Evolutionary conservation across 2,113 vertebrate species (phyloP), one percentile per base, ranked within the genome.

Genomic region (Myrmophylax atrothorax): DNA sequence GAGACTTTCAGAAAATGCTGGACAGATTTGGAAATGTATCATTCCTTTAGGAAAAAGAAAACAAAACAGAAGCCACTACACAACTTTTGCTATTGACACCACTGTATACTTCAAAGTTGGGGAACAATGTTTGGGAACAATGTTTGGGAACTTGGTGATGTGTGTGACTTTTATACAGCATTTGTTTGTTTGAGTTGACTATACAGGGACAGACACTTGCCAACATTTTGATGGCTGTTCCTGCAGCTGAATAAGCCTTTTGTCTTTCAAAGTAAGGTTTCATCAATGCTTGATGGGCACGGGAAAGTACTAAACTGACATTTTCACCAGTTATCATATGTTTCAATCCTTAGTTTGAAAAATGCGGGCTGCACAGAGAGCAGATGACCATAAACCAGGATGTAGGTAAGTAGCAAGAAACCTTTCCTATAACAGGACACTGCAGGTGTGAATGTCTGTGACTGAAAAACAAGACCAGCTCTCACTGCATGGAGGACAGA

Each of bases 221-320:
- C 59, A 84, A 69, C 14, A 23, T 58, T 44, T 77, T 74, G 19
- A 13, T 84, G 35, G 20, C 22, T 86, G n/a, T 25, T 94, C 33
- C 55, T 74, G 63, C 46, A 84, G 76, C n/a, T 79, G 79, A 90
- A 47, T 14, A 69, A 56, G 31, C 20, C 38, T 73, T 52, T 10
- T 52, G 49, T 53, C 49, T 89, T 94, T 81, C 49, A 44, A 91
- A 73, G 73, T 38, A 86, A 68, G 72, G 40, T 28, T 90, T 88
- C 59, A 52, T 44, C 49, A 56, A 44, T 44, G 33, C 14, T 75
- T 56, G 37, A 4, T 29, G 20, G 23, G 9, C 31, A 63, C 10
- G 20, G 8, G 14, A 56, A 75, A 79, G 25, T 35, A 52, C 24
- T 74, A 49, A 44, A 38, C 14, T 26, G 40, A 24, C 24, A 6